These are phyloP conservation scores for Alosa sapidissima DNA, from an alignment of 2,797 vertebrate genomes.

Conservation along the genomic window DNA sequence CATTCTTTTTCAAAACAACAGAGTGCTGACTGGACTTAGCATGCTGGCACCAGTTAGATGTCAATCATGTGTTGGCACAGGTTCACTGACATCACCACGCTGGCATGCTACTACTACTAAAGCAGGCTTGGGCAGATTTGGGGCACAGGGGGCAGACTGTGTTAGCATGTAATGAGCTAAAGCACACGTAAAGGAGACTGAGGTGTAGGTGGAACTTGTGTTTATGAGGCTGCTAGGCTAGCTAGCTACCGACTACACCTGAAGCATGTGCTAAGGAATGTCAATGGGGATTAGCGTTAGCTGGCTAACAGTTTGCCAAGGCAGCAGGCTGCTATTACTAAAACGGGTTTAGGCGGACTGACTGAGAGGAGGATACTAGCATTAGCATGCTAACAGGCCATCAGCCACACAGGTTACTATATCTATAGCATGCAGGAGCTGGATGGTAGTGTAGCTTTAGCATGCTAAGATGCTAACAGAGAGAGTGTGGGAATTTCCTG, in stretches of 20 bases:
- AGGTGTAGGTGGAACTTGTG: background rate
- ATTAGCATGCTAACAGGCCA: background rate
- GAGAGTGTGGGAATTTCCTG: constrained; percentile 14
- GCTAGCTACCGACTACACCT: background rate
- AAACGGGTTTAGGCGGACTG: background rate
- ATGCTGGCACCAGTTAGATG: background rate
- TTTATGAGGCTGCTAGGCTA: background rate
- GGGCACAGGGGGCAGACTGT: background rate
- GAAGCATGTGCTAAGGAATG: background rate
- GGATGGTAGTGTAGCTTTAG: background rate
- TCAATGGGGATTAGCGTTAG: background rate
- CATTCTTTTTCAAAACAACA: background rate
- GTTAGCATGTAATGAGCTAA: background rate
- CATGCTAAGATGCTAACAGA: background rate
- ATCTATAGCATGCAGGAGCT: background rate
- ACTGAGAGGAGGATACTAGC: background rate
- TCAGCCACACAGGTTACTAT: background rate
- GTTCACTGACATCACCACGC: background rate
- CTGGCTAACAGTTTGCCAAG: background rate
- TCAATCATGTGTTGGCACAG: background rate
- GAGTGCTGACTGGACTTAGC: background rate
- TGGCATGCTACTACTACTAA: background rate
- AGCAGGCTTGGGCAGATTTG: constrained; percentile 2
- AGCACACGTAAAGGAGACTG: too few species aligned
- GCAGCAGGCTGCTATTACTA: background rate